Base-by-base conservation (phyloP, 2,113 vertebrate genomes). In the Amazona vittata region DNA sequence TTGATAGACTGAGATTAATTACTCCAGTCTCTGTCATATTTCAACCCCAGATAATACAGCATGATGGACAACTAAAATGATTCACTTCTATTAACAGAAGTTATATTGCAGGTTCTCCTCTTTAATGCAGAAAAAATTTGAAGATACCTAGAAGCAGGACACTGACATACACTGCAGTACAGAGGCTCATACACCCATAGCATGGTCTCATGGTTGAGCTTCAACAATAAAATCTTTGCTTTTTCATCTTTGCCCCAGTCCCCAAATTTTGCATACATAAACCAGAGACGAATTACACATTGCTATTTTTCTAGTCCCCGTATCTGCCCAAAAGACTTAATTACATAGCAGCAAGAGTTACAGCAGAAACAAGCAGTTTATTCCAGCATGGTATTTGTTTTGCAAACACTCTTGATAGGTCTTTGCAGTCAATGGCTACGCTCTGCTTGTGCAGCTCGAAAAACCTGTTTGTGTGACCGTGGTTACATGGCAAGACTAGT, bases 401-500 rank as follows among this genome's bases (percentile, higher is more conserved):
- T 94, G 89, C 91, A 95, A 89, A 92, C 0, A 15, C 76, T 92
- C 90, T 49, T 6, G 17, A 93, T 87, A 76, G 79, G 64, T 89
- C 81, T 83, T 59, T 50, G 26, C n/a, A 96, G 93, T 92, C 89
- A 74, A 77, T 47, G 71, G 85, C 83, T 83, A 75, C 29, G 50
- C 77, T 93, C 85, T 97, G 95, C 97, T 93, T 31, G 83, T 87
- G 80, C 93, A 97, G 98, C 99, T 98, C 55, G 99, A 98, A 99
- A 99, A 99, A 99, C 99, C 98, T 98, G 99, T 99, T 96, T 93
- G 92, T 71, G 97, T 98, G 94, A 95, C 97, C 97, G 94, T 97
- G 98, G 98, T 97, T 97, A 98, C 97, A 84, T 89, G 94, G 98
- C 97, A 97, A 94, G 95, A 97, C 78, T 63, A 79, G 96, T 94